Evolutionary conservation across 2,113 vertebrate genomes (phyloP), one percentile per base, ranked within the genome.

Genomic region (Gambusia affinis): DNA sequence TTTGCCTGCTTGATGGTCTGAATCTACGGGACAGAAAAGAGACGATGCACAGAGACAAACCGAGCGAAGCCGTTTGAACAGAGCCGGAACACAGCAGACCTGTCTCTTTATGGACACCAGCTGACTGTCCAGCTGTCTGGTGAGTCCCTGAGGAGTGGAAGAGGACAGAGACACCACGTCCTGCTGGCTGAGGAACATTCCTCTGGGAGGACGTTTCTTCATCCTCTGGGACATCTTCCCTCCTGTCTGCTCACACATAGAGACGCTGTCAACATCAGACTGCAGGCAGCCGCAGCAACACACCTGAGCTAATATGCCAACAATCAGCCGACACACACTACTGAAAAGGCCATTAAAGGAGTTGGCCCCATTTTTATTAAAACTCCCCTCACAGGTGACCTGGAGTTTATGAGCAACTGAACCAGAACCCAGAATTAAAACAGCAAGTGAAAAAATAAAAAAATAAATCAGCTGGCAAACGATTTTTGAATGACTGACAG

Each of bases 1-100:
- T 98, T 99, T 3, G 93, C 95, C 94, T 99, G 98, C 82, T 99
- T 99, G 86, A 98, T 96, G 85, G 95, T 97, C 91, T 99, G 98
- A 88, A 99, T 97, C 97, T 99, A 90, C 28, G 81, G 61, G 28
- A 66, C 27, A 64, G 12, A 10, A 15, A 39, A 61, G 4, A 71
- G 6, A 67, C 35, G 10, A 24, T 61, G 17, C 47, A 22, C 31
- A 30, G 24, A 33, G 12, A 54, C 17, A 27, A 6, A 51, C 22
- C 27, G 31, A 14, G 6, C 4, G 31, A 6, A 37, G 44, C 7
- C 7, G 1, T 3, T 47, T 44, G 12, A 27, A 3, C 8, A 10
- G 51, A 10, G 4, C 0, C 7, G 39, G 28, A 35, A 10, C 10
- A 24, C 8, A 19, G 60, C 4, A 10, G 12, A 97, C 98, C 96